A percentile compares a stretch with the other conserved stretches of the same genome.
Conservation (phyloP, 2,888 invertebrate species). For the Nudaria mundana region DNA sequence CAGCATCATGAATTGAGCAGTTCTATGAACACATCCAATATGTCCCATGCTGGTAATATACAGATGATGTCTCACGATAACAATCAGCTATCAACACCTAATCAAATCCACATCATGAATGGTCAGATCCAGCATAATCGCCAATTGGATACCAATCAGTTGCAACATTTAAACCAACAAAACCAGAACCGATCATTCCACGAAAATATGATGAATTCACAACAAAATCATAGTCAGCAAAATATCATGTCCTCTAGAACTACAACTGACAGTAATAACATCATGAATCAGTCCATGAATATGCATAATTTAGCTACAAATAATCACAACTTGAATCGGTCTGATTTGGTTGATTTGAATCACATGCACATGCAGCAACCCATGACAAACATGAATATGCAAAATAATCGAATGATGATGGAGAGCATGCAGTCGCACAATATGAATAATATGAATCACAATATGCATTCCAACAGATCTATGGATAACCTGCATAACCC, state of each 20-base stretch:
- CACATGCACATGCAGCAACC: slow-evolving; percentile 74
- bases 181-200: slow-evolving; percentile 59
- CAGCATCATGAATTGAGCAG: slow-evolving; percentile 60
- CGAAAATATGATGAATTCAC: slow-evolving; percentile 58
- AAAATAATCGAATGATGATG: slow-evolving; percentile 71
- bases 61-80: slow-evolving; percentile 68
- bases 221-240: slow-evolving; percentile 57
- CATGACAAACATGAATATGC: slow-evolving; percentile 63
- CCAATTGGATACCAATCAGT: slow-evolving; percentile 58
- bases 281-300: slow-evolving; percentile 68
- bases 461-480: slow-evolving; percentile 66
- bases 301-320: slow-evolving; percentile 62
- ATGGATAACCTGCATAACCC: slow-evolving; percentile 69
- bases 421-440: slow-evolving; percentile 69
- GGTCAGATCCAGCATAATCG: slow-evolving; percentile 74
- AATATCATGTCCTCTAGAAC: slow-evolving; percentile 62
- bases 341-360: slow-evolving; percentile 62
- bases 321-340: slow-evolving; percentile 59
- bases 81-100: slow-evolving; percentile 54
- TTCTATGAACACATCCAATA: slow-evolving; percentile 52
- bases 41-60: slow-evolving; percentile 62
- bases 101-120: slow-evolving; percentile 76
- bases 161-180: slow-evolving; percentile 62
- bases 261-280: slow-evolving; percentile 58
- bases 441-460: slow-evolving; percentile 63